Evolutionary conservation across 2,797 vertebrate genomes (phyloP), one percentile per base, ranked within the genome.

Genomic region (Aplochiton taeniatus): DNA sequence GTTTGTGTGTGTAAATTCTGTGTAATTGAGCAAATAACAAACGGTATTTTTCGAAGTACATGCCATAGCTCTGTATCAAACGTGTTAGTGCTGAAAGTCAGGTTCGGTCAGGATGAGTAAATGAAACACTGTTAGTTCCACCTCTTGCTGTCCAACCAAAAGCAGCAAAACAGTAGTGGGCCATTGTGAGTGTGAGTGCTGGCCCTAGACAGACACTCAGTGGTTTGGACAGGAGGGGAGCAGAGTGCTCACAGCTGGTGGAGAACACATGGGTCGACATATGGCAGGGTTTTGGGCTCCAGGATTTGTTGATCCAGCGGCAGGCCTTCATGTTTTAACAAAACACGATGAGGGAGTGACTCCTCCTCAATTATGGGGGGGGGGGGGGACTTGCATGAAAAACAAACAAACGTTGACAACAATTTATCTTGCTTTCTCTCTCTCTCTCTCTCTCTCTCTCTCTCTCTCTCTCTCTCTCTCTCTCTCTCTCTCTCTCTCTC

Each of bases 251-350:
- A 76, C 81, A 83, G 87, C 84, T 88, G 86, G 64, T 69, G 66
- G 72, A 60, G 64, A 88, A 83, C 82, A 87, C 81, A 83, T 83
- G 83, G 80, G 72, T 19, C 58, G 81, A 86, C 88, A 87, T 85
- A 89, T 89, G 88, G 85, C 73, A 74, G 77, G 81, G 70, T 83
- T 82, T 84, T 72, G 76, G 83, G 72, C 72, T 77, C 77, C 68
- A 71, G 66, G 65, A 77, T 85, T 70, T 87, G 82, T 85, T 84
- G 79, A 86, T 83, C 77, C 67, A 75, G 84, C 79, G 74, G 66
- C 62, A 19, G 68, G 70, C 43, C 77, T 72, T 85, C 61, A 54
- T 81, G 83, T 83, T 75, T 72, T 76, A 78, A 81, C 81, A 83
- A 86, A 85, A 84, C 78, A 77, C 17, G 1, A 65, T 1, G 74